Evolutionary conservation across 2,113 vertebrate species (phyloP), one percentile per base, ranked within the genome.

Genomic region (Centropus unirufus): DNA sequence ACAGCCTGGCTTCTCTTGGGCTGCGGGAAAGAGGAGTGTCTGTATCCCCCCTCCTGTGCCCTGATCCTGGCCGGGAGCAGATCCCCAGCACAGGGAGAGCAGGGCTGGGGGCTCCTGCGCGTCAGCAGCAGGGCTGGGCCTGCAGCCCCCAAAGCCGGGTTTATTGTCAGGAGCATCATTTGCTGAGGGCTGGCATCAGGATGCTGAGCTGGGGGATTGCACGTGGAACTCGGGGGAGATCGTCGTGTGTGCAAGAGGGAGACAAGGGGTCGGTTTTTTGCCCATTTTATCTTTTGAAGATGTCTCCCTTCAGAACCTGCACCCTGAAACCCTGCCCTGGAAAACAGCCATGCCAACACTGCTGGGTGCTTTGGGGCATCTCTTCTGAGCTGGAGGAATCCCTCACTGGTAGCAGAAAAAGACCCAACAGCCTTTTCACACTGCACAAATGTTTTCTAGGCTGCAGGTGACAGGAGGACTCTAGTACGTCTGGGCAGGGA

Each of bases 401-500:
- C 51, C 39, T 92, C 69, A 21, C 6, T 7, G 5, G 86, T 62
- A 89, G 36, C 1, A 3, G 77, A 47, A 74, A 77, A 85, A 87
- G 70, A 36, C 64, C 62, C 1, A 0, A 64, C 81, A 83, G n/a
- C 19, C 13, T 95, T 95, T 83, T 62, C 27, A 27, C 34, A 34
- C 22, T 4, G 4, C 46, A 73, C 68, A 36, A 58, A 76, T 63
- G 10, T 91, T 87, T 87, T 40, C 21, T 68, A 44, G 87, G 86
- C 79, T 95, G 74, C 54, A 55, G 55, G 55, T 86, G 78, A 69
- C 64, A 90, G 49, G 74, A 72, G 23, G 75, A 64, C 68, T 40
- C 77, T 70, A 70, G 79, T 64, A 24, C 11, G 3, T 84, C 64
- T 96, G 84, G 63, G 77, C 93, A 94, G 74, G 46, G 83, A 91